Conservation (phyloP, 2,888 invertebrate genomes). For the Chrysolina oricalcia region DNA sequence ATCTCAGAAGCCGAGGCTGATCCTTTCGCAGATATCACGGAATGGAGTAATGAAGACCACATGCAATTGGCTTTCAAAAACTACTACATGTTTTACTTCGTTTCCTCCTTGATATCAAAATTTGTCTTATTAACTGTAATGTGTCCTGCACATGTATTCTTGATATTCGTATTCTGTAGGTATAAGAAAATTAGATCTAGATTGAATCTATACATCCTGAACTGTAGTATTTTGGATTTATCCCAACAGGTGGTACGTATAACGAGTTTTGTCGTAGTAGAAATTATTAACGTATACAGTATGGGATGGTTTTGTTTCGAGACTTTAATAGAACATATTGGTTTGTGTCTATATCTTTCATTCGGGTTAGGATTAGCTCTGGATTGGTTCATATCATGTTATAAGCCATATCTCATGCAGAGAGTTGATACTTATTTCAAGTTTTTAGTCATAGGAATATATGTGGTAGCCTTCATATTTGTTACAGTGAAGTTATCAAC, state of each 20-base stretch:
- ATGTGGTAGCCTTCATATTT: neutral
- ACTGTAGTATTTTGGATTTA: constrained; percentile 29
- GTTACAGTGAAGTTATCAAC: neutral
- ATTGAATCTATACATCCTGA: constrained; percentile 32
- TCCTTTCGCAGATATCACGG: neutral
- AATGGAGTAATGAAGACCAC: neutral
- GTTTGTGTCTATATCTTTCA: constrained; percentile 15
- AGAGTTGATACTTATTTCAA: neutral
- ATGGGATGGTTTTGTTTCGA: neutral
- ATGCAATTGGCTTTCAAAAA: neutral
- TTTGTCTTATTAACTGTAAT: neutral
- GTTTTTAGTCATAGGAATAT: neutral
- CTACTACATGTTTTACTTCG: neutral
- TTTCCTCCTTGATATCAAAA: neutral
- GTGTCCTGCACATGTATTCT: neutral
- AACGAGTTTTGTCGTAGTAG: neutral
- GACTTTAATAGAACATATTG: neutral
- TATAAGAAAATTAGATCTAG: constrained; percentile 30
- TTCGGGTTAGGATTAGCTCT: neutral
- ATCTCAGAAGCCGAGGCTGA: neutral
- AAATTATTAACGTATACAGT: neutral
- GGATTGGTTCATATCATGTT: constrained; percentile 8
- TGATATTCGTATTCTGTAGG: constrained; percentile 14
- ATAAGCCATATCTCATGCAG: neutral
- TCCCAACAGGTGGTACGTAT: neutral